Evolutionary conservation across 2,113 vertebrate genomes (phyloP).

Genomic region (Bagarius yarrelli): DNA sequence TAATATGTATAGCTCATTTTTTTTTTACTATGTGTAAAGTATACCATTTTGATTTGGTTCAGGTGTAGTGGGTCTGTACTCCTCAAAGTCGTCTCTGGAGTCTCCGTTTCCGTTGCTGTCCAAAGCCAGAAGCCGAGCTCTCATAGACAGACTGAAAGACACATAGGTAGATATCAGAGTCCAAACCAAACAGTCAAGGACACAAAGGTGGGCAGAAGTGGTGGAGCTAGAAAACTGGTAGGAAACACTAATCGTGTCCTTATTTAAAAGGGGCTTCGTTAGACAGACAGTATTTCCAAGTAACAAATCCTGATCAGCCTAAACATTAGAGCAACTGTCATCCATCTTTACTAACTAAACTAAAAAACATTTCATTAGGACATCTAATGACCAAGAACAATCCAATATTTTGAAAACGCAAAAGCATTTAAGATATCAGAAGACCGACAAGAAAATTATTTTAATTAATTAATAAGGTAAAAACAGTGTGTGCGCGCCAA

Average conservation of each 20-base stretch:
- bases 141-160: conserved; percentile 63
- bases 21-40: neutral
- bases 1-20: neutral
- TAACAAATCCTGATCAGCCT: neutral
- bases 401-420: neutral
- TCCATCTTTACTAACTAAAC: conserved; percentile 1
- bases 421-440: neutral
- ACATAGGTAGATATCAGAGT: neutral
- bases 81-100: conserved; percentile 74
- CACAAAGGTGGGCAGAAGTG: neutral
- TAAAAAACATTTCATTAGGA: neutral
- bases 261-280: neutral
- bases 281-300: neutral
- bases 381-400: neutral
- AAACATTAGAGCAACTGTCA: neutral
- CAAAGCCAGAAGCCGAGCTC: conserved; percentile 78
- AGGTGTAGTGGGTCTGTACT: conserved; percentile 67
- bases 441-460: neutral
- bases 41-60: conserved; percentile 74
- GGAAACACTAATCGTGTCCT: neutral
- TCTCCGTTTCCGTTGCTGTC: conserved; percentile 75
- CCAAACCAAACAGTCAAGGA: neutral
- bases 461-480: neutral
- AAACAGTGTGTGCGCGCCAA: neutral
- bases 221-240: neutral